Evolutionary conservation across 2,888 invertebrate species (phyloP).

Genomic region (Drosophila monieri): DNA sequence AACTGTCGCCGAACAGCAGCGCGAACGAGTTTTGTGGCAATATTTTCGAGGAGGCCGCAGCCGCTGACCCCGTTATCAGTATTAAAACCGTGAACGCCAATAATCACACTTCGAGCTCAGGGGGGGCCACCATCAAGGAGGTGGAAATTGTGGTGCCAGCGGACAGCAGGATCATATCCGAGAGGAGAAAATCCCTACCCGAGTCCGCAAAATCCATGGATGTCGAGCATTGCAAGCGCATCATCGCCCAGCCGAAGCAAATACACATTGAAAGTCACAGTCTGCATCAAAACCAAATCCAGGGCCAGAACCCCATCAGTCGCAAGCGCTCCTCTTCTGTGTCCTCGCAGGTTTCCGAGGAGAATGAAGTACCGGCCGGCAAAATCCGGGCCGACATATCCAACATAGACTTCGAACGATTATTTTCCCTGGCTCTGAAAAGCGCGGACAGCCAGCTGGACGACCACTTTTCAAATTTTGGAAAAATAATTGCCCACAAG

Average conservation of each 20-base stretch:
- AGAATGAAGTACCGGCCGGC: constrained; percentile 63
- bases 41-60: constrained; percentile 63
- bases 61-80: constrained; percentile 62
- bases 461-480: constrained; percentile 81
- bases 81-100: constrained; percentile 62
- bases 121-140: constrained; percentile 56
- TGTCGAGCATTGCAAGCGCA: constrained; percentile 19
- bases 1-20: constrained; percentile 67
- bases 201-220: constrained; percentile 39
- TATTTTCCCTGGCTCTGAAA: constrained; percentile 81
- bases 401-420: constrained; percentile 80
- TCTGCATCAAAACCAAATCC: constrained; percentile 12
- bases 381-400: constrained; percentile 81
- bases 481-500: constrained; percentile 83
- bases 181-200: constrained; percentile 54
- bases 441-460: constrained; percentile 77
- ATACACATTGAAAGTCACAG: constrained; percentile 8
- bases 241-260: constrained; percentile 9
- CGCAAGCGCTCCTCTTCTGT: constrained; percentile 76
- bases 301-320: constrained; percentile 26
- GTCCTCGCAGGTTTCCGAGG: constrained; percentile 74
- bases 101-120: constrained; percentile 38
- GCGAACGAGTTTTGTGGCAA: constrained; percentile 69
- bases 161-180: constrained; percentile 41
- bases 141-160: constrained; percentile 63